Base-by-base conservation (phyloP, 2,888 invertebrate species). In the Steinernema scapterisci region DNA sequence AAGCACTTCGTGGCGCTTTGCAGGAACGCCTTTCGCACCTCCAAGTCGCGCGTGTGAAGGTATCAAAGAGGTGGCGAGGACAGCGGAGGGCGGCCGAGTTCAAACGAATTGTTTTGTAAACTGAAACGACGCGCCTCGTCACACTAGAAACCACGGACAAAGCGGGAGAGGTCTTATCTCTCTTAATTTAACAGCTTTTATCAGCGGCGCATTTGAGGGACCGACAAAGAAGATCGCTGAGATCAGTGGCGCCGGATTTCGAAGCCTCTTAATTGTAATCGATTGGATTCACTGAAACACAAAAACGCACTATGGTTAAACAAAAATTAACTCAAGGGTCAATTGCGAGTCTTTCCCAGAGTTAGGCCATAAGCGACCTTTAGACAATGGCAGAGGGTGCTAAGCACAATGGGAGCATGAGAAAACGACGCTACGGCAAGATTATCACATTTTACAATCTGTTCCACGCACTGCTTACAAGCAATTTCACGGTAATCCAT, bases 11-110 rank as follows among this genome's bases (percentile, higher is more conserved):
- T 21, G 21, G 25, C 31, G 31, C 63, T 52, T 23, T 23, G 23
- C 63, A 63, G 63, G 25, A 63, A 63, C 63, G 63, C 63, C 63
- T 63, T 63, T 63, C 63, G 6, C 63, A 63, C 63, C 16, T 63
- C 25, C 27, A 31, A 16, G 25, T 19, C 48, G 48, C 27, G n/a
- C 63, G 63, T 63, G 63, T 63, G 63, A 63, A 63, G 63, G 31
- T 63, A 63, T 63, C 63, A 63, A 63, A 63, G 63, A 63, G 63
- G 63, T 63, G 63, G 38, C 63, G 63, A 31, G 63, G 52, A 21
- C 52, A 21, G 23, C 52, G 52, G 19, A 9, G 21, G 63, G 31
- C 31, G 63, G 31, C 11, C 38, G 31, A 63, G 63, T 63, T 63
- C 63, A 63, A 63, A 63, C 63, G 63, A 63, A 16, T 63, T 63